Percentiles rank a stretch among this genome's conserved stretches.
Evolutionary conservation across 2,888 invertebrate species (phyloP).

Genomic region (Lycaena phlaeas): DNA sequence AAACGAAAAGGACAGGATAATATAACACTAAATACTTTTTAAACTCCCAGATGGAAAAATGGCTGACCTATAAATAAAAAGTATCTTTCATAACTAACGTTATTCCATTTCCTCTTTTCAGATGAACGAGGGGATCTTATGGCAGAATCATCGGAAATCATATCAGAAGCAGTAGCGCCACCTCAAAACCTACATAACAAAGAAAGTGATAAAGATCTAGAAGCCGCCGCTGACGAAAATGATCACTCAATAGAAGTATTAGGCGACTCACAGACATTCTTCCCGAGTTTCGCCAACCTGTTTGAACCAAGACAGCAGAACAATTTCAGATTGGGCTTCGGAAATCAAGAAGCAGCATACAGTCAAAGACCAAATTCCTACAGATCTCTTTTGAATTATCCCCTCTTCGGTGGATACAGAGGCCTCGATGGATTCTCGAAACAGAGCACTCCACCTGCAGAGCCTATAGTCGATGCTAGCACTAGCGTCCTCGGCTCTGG

Average conservation of each 20-base stretch:
- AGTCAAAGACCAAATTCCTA: constrained; percentile 73
- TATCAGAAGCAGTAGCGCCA: constrained; percentile 53
- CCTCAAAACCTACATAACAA: constrained; percentile 35
- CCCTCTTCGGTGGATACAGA: constrained; percentile 50
- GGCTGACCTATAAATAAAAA: background rate
- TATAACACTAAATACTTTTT: too few species aligned
- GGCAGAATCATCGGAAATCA: constrained; percentile 63
- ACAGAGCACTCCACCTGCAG: constrained; percentile 43
- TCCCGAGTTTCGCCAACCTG: constrained; percentile 82
- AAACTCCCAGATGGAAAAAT: too few species aligned
- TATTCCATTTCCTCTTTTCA: constrained; percentile 38
- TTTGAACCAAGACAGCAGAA: constrained; percentile 73
- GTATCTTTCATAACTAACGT: background rate
- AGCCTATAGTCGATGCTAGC: constrained; percentile 63
- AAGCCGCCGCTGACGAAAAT: constrained; percentile 38
- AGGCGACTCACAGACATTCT: constrained; percentile 78
- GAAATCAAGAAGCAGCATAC: constrained; percentile 74
- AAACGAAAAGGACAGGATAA: too few species aligned
- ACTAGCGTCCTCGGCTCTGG: constrained; percentile 84
- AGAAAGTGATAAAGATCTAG: constrained; percentile 32
- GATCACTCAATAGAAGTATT: constrained; percentile 72
- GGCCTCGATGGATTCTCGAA: constrained; percentile 52
- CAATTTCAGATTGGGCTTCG: constrained; percentile 72
- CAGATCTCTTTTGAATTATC: constrained; percentile 59
- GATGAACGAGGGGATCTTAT: constrained; percentile 51